A percentile compares a stretch with the other conserved stretches of the same genome.
phyloP scores from a whole-genome alignment of 2,113 vertebrate genomes.

The Gambusia affinis region DNA sequence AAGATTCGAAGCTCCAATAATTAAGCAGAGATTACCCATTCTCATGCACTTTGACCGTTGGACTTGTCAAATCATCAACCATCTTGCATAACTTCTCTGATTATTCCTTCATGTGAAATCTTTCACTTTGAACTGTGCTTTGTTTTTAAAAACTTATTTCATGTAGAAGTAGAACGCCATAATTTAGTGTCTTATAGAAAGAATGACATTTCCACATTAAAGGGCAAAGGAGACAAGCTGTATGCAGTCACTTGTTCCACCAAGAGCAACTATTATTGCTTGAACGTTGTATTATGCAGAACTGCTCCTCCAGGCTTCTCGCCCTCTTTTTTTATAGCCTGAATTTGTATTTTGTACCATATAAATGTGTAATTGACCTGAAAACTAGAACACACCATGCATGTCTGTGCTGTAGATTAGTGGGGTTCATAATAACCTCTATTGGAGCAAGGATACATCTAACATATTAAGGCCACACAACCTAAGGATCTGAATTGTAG shows the following conservation, averaged over 20 bases:
- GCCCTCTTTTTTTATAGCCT: neutral
- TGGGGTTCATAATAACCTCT: too few relatives aligned
- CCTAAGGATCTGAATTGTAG: neutral
- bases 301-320: neutral
- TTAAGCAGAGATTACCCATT: neutral
- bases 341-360: neutral
- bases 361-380: neutral
- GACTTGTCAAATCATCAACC: slow-evolving; percentile 7
- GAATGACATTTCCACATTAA: neutral
- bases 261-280: too few relatives aligned
- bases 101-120: neutral
- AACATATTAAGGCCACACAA: too few relatives aligned
- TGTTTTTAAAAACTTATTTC: neutral
- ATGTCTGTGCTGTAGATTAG: neutral
- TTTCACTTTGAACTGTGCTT: neutral
- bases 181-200: neutral
- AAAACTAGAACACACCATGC: neutral
- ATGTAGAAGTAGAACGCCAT: neutral
- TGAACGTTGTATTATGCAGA: too few relatives aligned
- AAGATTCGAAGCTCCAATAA: slow-evolving; percentile 4
- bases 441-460: too few relatives aligned
- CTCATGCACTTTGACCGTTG: slow-evolving; percentile 1
- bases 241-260: too few relatives aligned
- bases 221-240: too few relatives aligned
- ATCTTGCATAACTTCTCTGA: neutral